Evolutionary conservation across 2,888 invertebrate genomes (phyloP).

Genomic region (Chromoteleia sp.): DNA sequence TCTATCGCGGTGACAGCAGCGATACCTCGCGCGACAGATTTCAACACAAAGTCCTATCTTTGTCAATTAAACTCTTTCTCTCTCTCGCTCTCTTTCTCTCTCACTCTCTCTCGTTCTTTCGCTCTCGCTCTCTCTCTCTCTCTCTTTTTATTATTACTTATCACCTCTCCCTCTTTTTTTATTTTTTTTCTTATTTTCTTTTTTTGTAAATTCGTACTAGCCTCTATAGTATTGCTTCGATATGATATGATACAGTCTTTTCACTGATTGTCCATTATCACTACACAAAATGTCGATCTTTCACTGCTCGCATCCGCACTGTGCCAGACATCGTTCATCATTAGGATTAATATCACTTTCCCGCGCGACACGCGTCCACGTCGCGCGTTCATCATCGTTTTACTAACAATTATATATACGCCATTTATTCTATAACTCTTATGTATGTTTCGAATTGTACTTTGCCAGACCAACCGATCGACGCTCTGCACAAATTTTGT

Average conservation of each 20-base stretch:
- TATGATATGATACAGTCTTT: slow-evolving; percentile 84
- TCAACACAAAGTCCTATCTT: slow-evolving; percentile 49
- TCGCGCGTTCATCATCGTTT: slow-evolving; percentile 73
- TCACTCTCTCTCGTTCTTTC: slow-evolving; percentile 4
- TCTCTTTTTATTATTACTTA: slow-evolving; percentile 32
- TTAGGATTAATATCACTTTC: slow-evolving; percentile 85
- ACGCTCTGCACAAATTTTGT: slow-evolving; percentile 57
- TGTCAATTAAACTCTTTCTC: slow-evolving; percentile 27
- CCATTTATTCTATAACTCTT: slow-evolving; percentile 76
- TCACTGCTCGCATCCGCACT: slow-evolving; percentile 69
- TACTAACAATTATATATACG: slow-evolving; percentile 78
- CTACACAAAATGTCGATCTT: slow-evolving; percentile 79
- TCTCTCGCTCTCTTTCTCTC: slow-evolving; percentile 4
- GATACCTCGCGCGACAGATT: slow-evolving; percentile 31
- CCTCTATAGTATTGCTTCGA: slow-evolving; percentile 82
- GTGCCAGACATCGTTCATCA: slow-evolving; percentile 73
- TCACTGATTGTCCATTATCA: slow-evolving; percentile 85
- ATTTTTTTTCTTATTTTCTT: slow-evolving; percentile 28
- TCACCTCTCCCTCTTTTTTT: slow-evolving; percentile 35
- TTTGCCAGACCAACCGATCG: slow-evolving; percentile 75
- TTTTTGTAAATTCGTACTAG: slow-evolving; percentile 75
- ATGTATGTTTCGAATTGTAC: slow-evolving; percentile 82
- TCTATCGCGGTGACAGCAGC: slow-evolving; percentile 45
- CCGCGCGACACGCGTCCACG: slow-evolving; percentile 74
- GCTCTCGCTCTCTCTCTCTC: slow-evolving; percentile 5